Percentiles rank a stretch among this genome's conserved stretches.
Conservation (phyloP, 2,113 vertebrate genomes). For the Tragulus kanchil region DNA sequence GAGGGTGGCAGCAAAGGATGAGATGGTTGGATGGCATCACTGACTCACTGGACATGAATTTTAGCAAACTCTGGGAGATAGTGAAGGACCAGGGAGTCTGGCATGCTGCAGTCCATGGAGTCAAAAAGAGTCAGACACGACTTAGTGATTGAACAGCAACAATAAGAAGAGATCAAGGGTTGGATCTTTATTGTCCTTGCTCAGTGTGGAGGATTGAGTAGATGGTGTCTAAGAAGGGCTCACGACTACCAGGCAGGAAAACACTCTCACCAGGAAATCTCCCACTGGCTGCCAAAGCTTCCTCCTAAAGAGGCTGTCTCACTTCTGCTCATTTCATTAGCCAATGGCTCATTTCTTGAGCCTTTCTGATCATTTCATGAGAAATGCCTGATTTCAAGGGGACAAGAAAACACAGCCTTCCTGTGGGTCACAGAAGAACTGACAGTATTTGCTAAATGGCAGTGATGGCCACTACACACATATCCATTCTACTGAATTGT, state of each 20-base stretch:
- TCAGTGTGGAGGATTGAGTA: background rate
- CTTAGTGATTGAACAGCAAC: background rate
- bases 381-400: background rate
- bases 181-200: background rate
- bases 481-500: background rate
- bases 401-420: background rate
- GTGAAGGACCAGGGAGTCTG: background rate
- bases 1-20: background rate
- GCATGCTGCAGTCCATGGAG: background rate
- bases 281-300: background rate
- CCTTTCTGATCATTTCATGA: too few relatives aligned
- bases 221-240: background rate
- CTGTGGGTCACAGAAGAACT: fast-evolving
- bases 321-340: background rate
- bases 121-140: background rate
- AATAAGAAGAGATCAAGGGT: background rate
- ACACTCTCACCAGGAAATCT: background rate
- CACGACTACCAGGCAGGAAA: background rate
- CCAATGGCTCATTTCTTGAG: background rate
- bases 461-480: too few relatives aligned
- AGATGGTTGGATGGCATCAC: background rate
- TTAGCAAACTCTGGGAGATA: background rate
- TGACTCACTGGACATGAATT: background rate
- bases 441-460: background rate
- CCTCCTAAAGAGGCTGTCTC: background rate